These are phyloP conservation scores for Nyctibius bracteatus DNA, from an alignment of 2,113 vertebrate species.

Conservation along the genomic window DNA sequence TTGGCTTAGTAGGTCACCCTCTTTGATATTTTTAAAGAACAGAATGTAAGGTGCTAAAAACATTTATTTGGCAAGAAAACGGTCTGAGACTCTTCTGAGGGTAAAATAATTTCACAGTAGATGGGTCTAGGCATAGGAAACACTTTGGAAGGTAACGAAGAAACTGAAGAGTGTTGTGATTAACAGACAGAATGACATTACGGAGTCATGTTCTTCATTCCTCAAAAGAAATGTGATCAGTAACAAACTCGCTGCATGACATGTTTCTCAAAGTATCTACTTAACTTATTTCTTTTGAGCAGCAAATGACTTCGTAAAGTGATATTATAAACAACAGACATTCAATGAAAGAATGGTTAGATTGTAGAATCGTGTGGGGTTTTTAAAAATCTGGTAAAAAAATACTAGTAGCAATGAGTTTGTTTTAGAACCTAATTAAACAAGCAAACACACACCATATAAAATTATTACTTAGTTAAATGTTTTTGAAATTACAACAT, in stretches of 20 bases:
- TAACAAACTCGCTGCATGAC: not conserved
- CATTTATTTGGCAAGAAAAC: constrained; percentile 17
- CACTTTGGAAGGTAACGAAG: not conserved
- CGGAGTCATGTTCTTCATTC: not conserved
- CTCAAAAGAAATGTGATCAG: not conserved
- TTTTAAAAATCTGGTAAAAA: not conserved
- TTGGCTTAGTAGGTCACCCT: constrained; percentile 46
- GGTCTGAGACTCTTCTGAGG: not conserved
- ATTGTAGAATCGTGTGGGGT: not conserved
- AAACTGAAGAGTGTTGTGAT: not conserved
- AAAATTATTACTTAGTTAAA: not conserved
- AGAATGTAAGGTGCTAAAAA: constrained; percentile 45
- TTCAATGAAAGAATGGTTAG: not conserved
- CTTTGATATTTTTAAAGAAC: constrained; percentile 41
- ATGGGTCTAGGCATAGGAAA: not conserved
- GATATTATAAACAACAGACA: not conserved
- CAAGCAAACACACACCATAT: not conserved
- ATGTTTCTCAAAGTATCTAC: not conserved
- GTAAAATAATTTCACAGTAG: constrained; percentile 4
- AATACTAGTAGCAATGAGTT: not conserved
- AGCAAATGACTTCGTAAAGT: not conserved
- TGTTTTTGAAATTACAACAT: not conserved
- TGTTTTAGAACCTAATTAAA: not conserved
- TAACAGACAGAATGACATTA: not conserved
- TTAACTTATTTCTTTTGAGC: not conserved